A percentile compares a stretch with the other conserved stretches of the same genome.
These are phyloP conservation scores for Ceriagrion tenellum DNA, from an alignment of 2,888 invertebrate species.

Conservation along the genomic window DNA sequence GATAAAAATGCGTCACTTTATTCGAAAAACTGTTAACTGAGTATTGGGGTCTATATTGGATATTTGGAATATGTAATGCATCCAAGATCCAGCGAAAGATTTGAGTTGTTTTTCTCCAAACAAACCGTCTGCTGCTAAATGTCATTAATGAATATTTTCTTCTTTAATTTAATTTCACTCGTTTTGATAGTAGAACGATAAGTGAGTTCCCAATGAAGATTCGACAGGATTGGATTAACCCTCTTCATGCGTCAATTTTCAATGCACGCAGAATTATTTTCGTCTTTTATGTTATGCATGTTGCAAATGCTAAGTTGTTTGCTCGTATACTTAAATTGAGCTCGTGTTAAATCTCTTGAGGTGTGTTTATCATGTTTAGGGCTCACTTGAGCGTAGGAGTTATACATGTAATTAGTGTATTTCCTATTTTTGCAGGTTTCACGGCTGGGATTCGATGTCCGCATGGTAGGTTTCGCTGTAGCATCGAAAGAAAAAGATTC, in stretches of 20 bases:
- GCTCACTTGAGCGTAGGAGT: constrained; percentile 12
- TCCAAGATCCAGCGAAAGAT: not conserved
- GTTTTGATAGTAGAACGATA: not conserved
- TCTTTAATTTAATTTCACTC: not conserved
- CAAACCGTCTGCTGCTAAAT: not conserved
- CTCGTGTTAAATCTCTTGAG: not conserved
- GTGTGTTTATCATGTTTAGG: constrained; percentile 2
- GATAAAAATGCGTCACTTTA: not conserved
- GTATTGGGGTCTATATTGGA: not conserved
- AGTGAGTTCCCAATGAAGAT: not conserved
- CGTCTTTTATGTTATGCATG: constrained; percentile 38
- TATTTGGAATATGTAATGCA: not conserved
- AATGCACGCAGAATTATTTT: constrained; percentile 36
- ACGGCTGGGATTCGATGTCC: constrained; percentile 68
- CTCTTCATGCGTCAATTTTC: not conserved
- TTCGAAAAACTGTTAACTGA: not conserved
- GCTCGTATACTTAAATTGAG: not conserved
- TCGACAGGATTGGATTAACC: not conserved
- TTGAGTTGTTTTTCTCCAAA: not conserved
- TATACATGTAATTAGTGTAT: constrained; percentile 65
- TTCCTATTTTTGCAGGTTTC: constrained; percentile 67
- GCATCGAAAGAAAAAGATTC: constrained; percentile 45
- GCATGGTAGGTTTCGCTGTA: constrained; percentile 63
- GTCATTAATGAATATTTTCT: not conserved
- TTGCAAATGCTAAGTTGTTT: constrained; percentile 45